These are phyloP conservation scores for Apotomis turbidana DNA, from an alignment of 2,888 invertebrate species.

Conservation along the genomic window DNA sequence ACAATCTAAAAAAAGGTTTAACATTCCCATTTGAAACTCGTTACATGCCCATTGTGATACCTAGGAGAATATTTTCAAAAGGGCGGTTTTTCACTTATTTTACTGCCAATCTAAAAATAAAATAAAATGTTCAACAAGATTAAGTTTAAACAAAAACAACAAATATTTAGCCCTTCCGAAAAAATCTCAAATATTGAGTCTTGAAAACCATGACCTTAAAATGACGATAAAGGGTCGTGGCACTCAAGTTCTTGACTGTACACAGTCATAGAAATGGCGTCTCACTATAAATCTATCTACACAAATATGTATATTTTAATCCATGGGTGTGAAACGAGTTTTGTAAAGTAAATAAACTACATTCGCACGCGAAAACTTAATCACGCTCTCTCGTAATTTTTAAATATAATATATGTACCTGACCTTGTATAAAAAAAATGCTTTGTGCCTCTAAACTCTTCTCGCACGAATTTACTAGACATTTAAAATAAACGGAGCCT, in stretches of 20 bases:
- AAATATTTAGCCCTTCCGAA: no score
- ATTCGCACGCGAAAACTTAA: neutral
- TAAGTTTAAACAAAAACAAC: neutral
- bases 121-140: neutral
- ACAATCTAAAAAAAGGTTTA: constrained; percentile 12
- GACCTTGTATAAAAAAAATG: neutral
- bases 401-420: neutral
- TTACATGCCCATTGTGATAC: neutral
- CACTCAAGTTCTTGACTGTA: no score
- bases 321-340: no score
- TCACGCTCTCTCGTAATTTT: neutral
- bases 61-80: neutral
- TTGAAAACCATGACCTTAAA: no score
- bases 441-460: neutral
- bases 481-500: neutral
- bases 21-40: constrained; percentile 7
- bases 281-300: neutral
- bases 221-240: no score
- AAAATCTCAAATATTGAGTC: no score
- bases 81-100: neutral
- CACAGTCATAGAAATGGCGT: neutral
- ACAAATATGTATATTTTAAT: neutral
- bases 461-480: neutral
- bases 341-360: neutral
- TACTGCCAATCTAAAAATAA: neutral